Conservation (phyloP, 2,888 invertebrate species). For the Adelognathus sp. region DNA sequence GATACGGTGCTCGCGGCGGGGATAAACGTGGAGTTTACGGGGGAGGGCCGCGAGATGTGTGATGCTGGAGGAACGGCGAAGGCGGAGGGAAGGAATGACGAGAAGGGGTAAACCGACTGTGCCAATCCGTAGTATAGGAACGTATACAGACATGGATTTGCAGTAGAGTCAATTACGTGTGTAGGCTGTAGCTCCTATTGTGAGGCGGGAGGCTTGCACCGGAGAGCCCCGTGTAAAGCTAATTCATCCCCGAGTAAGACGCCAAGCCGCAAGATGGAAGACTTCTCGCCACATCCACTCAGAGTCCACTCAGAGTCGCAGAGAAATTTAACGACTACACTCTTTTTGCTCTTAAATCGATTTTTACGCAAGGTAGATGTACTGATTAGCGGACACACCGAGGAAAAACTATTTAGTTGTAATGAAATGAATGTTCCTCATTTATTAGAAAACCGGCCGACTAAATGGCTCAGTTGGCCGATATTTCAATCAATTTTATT, state of each 20-base stretch:
- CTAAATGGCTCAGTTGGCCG: too few species aligned
- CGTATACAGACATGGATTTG: not conserved
- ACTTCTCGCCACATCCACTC: constrained; percentile 66
- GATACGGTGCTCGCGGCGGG: constrained; percentile 45
- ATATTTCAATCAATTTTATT: too few species aligned
- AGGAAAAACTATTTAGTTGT: too few species aligned
- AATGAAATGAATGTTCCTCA: too few species aligned
- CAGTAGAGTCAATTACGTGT: not conserved
- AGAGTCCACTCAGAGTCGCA: too few species aligned
- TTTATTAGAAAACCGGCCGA: too few species aligned
- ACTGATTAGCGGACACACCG: too few species aligned
- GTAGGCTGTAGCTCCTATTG: constrained; percentile 36
- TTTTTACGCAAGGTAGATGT: too few species aligned
- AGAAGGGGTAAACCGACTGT: constrained; percentile 42
- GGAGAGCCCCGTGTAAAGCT: constrained; percentile 66
- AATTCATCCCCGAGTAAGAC: constrained; percentile 73
- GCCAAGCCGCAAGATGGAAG: constrained; percentile 76
- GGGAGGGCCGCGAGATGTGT: constrained; percentile 29
- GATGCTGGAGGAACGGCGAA: constrained; percentile 28
- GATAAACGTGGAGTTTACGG: constrained; percentile 40
- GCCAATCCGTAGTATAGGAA: constrained; percentile 2
- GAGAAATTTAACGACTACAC: too few species aligned
- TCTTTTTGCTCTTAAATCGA: too few species aligned
- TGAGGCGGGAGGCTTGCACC: constrained; percentile 58
- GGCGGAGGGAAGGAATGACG: constrained; percentile 47